Base-by-base conservation (phyloP, 2,113 vertebrate genomes). In the Turdus rufiventris region DNA sequence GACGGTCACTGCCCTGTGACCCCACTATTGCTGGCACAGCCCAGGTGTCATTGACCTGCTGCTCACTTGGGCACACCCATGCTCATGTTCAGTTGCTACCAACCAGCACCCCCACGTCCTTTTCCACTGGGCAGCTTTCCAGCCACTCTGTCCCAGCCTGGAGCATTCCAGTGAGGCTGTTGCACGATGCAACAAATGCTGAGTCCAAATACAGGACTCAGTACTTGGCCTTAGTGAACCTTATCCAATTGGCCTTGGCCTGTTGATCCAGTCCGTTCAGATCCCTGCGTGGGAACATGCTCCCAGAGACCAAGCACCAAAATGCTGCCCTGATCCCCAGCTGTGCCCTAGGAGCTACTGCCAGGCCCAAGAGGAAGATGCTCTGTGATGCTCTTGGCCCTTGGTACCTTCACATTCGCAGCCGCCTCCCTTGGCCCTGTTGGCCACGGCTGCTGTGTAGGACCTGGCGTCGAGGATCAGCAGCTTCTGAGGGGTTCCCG, bases 351-450 rank as follows among this genome's bases (percentile, higher is more conserved):
- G 81, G 47, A 36, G 38, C 36, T 33, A 3, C 43, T 51, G 28
- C 19, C 45, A 14, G 29, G 70, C 28, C n/a, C n/a, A 21, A 48
- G 47, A 60, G 47, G 33, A 77, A 47, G 17, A 11, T 21, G 74
- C 12, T 53, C 19, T 14, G 20, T 33, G 23, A 65, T 12, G 33
- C 5, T 57, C n/a, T 42, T 6, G 60, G 53, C 61, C 29, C 31
- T 31, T 1, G 7, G 6, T 98, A 99, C 99, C 99, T 99, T 99
- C 99, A 34, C 99, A 99, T 91, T 99, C 99, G 3, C 99, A 99
- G 94, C 99, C 99, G 3, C 99, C 99, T 33, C 99, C 99, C 96
- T 99, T 99, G n/a, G 99, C 99, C 48, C 99, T 97, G 98, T 99
- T 99, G 68, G 99, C 99, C 91, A 99, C 99, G 0, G 99, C 99